A percentile compares a stretch with the other conserved stretches of the same genome.
phyloP scores from a whole-genome alignment of 2,888 invertebrate genomes.

The Caenorhabditis sp. region DNA sequence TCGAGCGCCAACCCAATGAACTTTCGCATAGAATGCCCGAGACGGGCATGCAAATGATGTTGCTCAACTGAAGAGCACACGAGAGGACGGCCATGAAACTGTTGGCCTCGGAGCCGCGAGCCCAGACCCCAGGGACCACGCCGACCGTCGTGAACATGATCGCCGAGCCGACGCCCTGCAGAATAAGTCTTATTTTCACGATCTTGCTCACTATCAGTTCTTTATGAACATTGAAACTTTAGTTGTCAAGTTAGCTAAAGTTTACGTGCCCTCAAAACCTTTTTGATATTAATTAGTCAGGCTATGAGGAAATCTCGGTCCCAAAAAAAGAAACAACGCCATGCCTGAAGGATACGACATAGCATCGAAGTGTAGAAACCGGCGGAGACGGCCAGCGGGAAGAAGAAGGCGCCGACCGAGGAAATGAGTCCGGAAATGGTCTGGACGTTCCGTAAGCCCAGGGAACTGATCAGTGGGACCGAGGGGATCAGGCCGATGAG shows the following conservation, averaged over 20 bases:
- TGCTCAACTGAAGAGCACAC: constrained; percentile 51
- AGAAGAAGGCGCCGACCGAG: constrained; percentile 45
- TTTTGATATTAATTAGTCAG: too few relatives aligned
- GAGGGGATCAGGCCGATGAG: constrained; percentile 57
- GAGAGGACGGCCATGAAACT: constrained; percentile 59
- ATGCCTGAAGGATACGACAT: constrained; percentile 42
- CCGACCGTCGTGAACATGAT: constrained; percentile 60
- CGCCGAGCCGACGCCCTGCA: constrained; percentile 44
- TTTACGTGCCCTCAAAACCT: too few relatives aligned
- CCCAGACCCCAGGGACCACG: constrained; percentile 56
- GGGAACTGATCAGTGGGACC: constrained; percentile 28
- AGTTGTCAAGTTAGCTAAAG: too few relatives aligned
- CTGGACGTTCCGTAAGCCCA: constrained; percentile 47
- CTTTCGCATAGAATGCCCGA: constrained; percentile 57
- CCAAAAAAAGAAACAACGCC: too few relatives aligned
- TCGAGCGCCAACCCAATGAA: constrained; percentile 48
- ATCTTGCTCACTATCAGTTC: too few relatives aligned
- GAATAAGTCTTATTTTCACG: too few relatives aligned
- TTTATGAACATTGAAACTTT: too few relatives aligned
- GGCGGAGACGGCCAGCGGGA: constrained; percentile 51
- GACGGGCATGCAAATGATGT: constrained; percentile 54
- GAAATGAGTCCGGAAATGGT: constrained; percentile 52
- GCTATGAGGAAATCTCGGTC: too few relatives aligned
- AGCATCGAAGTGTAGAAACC: constrained; percentile 54
- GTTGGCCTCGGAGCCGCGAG: constrained; percentile 42